Base-by-base conservation (phyloP, 2,113 vertebrate genomes). In the Sprattus sprattus region DNA sequence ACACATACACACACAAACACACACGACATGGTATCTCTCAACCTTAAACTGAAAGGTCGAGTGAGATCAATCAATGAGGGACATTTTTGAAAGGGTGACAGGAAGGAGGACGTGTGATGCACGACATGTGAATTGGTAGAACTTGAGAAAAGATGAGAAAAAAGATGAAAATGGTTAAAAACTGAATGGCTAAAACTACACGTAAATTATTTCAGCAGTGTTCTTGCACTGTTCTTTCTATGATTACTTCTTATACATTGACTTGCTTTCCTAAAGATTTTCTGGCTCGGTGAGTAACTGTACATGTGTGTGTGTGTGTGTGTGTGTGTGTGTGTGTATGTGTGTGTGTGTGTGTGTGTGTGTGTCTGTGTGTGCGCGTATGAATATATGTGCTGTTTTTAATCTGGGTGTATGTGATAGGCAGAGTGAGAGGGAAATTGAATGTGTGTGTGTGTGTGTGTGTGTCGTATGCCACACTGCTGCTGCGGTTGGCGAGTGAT, bases 401-500 rank as follows among this genome's bases (percentile, higher is more conserved):
- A 71, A 60, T 60, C 54, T 60, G 54, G 54, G 54, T 22, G 20
- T 60, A n/a, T 60, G 60, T 25, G 60, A 64, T 25, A 25, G 60
- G 6, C 22, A 64, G 22, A 25, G 60, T 25, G 60, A 64, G 60
- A 25, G 60, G 10, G 60, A 64, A 1, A 84, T 85, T 82, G 81
- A 83, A 16, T 81, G 81, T 82, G 47, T 75, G 84, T 75, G 45
- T 75, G 60, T 45, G 45, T 44, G 49, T 44, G 71, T 57, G 75
- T 28, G 78, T 85, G 39, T 20, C 6, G 6, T 6, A 8, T 49
- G 47, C 15, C 50, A 52, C 85, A 82, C 81, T 15, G 50, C 50
- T 10, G 87, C 82, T 85, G 86, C 32, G 87, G 81, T 82, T 22
- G 86, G 86, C 82, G 83, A 39, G 86, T 86, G 85, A 89, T 88